phyloP scores from a whole-genome alignment of 2,797 vertebrate species.

The Garrulus glandarius region DNA sequence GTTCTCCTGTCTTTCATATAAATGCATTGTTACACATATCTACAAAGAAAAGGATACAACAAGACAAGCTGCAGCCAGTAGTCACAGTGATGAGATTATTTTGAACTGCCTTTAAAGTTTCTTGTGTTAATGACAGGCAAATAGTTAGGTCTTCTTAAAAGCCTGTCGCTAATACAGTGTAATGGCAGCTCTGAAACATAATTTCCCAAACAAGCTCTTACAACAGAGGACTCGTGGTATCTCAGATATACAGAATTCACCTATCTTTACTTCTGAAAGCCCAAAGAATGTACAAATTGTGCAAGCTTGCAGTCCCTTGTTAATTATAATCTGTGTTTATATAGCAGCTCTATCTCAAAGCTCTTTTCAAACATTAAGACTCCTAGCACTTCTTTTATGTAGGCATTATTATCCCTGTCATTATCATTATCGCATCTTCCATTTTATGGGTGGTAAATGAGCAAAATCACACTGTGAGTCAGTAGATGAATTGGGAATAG shows the following conservation, averaged over 20 bases:
- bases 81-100: background rate
- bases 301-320: background rate
- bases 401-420: constrained; percentile 52
- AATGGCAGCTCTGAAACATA: background rate
- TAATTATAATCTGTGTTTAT: constrained; percentile 34
- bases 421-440: constrained; percentile 45
- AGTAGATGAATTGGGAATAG: constrained; percentile 28
- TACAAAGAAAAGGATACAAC: background rate
- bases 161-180: background rate
- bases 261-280: background rate
- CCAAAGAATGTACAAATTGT: background rate
- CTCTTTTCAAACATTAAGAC: constrained; percentile 28
- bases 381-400: constrained; percentile 31
- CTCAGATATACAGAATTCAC: background rate
- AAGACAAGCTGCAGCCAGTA: background rate
- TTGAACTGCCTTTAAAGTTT: background rate
- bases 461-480: constrained; percentile 44
- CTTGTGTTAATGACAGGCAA: constrained; percentile 6
- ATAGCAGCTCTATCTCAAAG: constrained; percentile 5
- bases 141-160: constrained; percentile 7
- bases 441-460: constrained; percentile 55
- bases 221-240: background rate
- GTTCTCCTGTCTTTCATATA: background rate
- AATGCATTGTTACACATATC: background rate
- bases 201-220: background rate